Conservation (phyloP, 2,113 vertebrate genomes). For the Muntiacus reevesi region DNA sequence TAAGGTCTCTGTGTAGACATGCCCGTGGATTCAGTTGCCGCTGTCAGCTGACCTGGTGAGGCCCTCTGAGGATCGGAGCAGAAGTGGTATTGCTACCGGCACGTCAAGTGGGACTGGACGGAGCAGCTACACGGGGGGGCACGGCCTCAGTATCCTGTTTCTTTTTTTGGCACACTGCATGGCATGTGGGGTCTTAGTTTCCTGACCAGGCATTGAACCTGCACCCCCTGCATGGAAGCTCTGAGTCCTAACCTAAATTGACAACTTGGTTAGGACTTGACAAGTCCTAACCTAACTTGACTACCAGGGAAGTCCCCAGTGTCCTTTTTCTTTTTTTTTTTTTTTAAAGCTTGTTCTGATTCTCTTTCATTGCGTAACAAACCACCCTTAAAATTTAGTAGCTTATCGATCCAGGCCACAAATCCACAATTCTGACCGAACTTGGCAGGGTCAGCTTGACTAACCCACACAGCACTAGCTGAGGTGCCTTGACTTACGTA, state of each 20-base stretch:
- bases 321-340: neutral
- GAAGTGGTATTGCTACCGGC: neutral
- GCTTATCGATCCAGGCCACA: neutral
- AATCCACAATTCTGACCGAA: neutral
- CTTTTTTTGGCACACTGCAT: neutral
- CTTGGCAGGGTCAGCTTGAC: neutral
- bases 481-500: neutral
- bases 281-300: neutral
- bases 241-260: neutral
- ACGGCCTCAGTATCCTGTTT: neutral
- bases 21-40: neutral
- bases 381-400: neutral
- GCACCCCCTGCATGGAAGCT: neutral
- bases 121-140: neutral
- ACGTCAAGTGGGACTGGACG: neutral
- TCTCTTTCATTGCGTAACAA: neutral
- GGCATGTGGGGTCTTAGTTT: neutral
- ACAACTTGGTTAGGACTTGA: neutral
- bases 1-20: neutral
- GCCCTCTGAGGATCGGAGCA: neutral
- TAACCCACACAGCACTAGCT: neutral
- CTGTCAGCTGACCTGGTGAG: neutral
- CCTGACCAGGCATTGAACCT: neutral
- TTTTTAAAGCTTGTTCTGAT: neutral
- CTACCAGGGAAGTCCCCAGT: neutral